Base-by-base conservation (phyloP, 2,888 invertebrate species). In the Liopterus haemorrhoidalis region DNA sequence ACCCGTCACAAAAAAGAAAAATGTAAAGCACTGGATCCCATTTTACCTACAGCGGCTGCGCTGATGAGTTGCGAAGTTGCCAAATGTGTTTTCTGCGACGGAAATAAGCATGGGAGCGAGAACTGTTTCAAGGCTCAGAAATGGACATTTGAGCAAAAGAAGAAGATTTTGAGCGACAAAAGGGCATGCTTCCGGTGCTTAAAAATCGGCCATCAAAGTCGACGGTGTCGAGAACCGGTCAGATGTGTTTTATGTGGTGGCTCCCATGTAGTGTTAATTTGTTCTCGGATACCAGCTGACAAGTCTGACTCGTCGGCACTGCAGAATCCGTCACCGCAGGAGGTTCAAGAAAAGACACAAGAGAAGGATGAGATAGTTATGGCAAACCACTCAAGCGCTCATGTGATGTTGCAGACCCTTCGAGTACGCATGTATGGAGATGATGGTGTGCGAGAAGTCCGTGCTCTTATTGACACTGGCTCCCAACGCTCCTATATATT, bases 121-220 rank as follows among this genome's bases (percentile, higher is more conserved):
- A 30, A 16, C 24, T 57, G 52, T 40, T 46, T 51, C 41, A 43
- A 49, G 35, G 38, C 51, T 30, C 33, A 49, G 11, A 50, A 55
- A 24, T 18, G 53, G 42, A 20, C 49, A 3, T 15, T 51, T 9
- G 28, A 41, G 1, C 42, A 53, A 37, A 33, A 43, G 9, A 41
- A 25, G 21, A 45, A 50, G 4, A 9, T 49, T 9, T 33, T 51
- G 6, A 24, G 24, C 8, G n/a, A 24, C 24, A 24, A 24, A 24
- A 24, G 8, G 6, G 24, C 24, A 8, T 58, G 59, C 52, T 58
- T 54, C 45, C 20, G 41, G 9, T 61, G 57, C 44, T 30, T 59
- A 2, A 50, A 47, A 30, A 8, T 18, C 6, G 54, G 53, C 11
- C 59, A 57, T 45, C 16, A 32, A n/a, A 35, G 49, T 12, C 45